phyloP scores from a whole-genome alignment of 2,113 vertebrate species.

The Heliornis fulica region DNA sequence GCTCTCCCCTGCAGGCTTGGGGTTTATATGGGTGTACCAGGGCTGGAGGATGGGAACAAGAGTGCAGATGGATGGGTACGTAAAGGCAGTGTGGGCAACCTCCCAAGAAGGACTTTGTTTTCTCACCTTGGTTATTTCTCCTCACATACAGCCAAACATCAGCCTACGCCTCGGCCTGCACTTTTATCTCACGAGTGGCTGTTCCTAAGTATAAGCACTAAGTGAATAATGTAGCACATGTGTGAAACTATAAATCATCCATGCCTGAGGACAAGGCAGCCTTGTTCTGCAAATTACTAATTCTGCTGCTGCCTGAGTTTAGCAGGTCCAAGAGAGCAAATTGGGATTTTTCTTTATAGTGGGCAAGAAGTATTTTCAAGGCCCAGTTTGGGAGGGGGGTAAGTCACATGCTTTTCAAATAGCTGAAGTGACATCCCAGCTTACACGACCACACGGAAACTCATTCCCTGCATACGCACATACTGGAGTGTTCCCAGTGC shows the following conservation, averaged over 20 bases:
- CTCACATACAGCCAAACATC: background rate
- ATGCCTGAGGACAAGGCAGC: constrained; percentile 29
- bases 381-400: background rate
- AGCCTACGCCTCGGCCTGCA: background rate
- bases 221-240: constrained; percentile 42
- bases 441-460: background rate
- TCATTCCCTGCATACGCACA: too few species aligned
- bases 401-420: background rate
- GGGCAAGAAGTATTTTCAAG: constrained; percentile 13
- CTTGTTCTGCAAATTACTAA: constrained; percentile 57
- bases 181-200: constrained; percentile 5
- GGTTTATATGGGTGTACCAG: background rate
- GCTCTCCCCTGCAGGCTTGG: background rate
- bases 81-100: background rate
- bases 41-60: background rate
- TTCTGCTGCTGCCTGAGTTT: constrained; percentile 38
- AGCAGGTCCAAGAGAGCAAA: constrained; percentile 31
- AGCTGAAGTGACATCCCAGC: background rate
- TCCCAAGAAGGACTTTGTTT: background rate
- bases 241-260: constrained; percentile 59
- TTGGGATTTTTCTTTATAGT: background rate
- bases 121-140: background rate
- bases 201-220: constrained; percentile 19
- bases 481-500: background rate
- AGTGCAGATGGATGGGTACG: background rate